Conservation (phyloP, 2,797 vertebrate species). For the Lacerta bilineata region DNA sequence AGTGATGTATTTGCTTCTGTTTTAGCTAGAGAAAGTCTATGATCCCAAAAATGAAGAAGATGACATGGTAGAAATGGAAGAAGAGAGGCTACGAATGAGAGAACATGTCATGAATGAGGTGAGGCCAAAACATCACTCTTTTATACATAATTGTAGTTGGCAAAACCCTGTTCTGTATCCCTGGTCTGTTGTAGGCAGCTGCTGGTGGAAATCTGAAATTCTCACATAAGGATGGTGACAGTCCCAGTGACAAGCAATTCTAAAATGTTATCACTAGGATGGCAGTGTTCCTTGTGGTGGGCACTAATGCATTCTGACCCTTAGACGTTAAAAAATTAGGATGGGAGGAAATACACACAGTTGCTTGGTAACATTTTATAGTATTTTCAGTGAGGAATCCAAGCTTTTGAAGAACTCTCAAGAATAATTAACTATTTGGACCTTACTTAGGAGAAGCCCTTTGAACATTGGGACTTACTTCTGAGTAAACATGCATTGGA, state of each 20-base stretch:
- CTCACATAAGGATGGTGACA: neutral
- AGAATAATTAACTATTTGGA: neutral
- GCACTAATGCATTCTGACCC: neutral
- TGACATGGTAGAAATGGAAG: slow-evolving; percentile 99
- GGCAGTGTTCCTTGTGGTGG: neutral
- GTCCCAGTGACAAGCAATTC: neutral
- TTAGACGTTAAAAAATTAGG: neutral
- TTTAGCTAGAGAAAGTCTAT: slow-evolving; percentile 96
- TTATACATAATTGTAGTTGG: neutral
- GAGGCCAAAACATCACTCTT: slow-evolving; percentile 30
- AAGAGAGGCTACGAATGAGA: slow-evolving; percentile 96
- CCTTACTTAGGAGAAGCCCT: neutral
- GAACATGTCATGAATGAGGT: slow-evolving; percentile 99
- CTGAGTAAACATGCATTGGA: neutral
- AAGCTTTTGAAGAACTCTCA: neutral
- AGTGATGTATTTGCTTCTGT: slow-evolving; percentile 49
- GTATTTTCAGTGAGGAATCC: neutral
- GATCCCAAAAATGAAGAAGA: slow-evolving; percentile 97
- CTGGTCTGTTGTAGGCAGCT: neutral
- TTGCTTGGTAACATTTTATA: neutral
- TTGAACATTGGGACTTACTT: neutral
- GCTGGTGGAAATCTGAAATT: neutral
- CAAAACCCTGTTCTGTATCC: neutral
- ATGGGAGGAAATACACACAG: neutral
- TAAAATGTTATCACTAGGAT: neutral